Evolutionary conservation across 2,888 invertebrate species (phyloP), one percentile per base, ranked within the genome.

Genomic region (Orchestes rusci): DNA sequence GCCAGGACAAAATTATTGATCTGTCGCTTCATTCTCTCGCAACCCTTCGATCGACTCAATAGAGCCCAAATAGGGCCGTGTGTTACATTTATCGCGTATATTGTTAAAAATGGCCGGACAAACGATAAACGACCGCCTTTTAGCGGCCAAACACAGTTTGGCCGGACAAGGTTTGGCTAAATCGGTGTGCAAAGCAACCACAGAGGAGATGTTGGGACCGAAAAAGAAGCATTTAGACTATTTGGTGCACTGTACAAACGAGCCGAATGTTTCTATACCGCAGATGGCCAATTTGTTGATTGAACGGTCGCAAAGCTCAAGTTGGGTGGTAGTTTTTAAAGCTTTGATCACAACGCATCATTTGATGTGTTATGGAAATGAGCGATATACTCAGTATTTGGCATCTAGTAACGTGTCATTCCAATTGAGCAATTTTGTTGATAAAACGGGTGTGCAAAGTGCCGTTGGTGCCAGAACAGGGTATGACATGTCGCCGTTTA

Each of bases 201-300:
- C 99, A 58, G 99, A 99, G 79, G 99, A 99, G 78, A 82, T 97
- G 75, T 91, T 97, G 73, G 96, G 94, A 56, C 99, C 99, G 53
- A 99, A 99, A 79, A 96, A 96, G 82, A 99, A 99, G 76, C 99
- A 99, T 79, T 84, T 99, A 72, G 99, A 99, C 74, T 99, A 99
- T 81, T 79, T 99, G 72, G 86, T 99, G 64, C 96, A 97, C 70
- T 99, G 99, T 76, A 99, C 99, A 67, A 96, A 97, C 73, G 99
- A 99, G 75, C 96, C 99, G 48, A 99, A 99, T 73, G 97, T 99
- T 48, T 97, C 97, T 52, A 99, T 99, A 73, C 99, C 99, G 60
- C 95, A 97, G 72, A 79, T 99, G 76, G 99, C 99, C 48, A 97
- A 99, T 76, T 76, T 97, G 64, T 80, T 99, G 65, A 92, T 99